A percentile compares a stretch with the other conserved stretches of the same genome.
phyloP scores from a whole-genome alignment of 2,797 vertebrate species.

The Hydrolagus colliei region DNA sequence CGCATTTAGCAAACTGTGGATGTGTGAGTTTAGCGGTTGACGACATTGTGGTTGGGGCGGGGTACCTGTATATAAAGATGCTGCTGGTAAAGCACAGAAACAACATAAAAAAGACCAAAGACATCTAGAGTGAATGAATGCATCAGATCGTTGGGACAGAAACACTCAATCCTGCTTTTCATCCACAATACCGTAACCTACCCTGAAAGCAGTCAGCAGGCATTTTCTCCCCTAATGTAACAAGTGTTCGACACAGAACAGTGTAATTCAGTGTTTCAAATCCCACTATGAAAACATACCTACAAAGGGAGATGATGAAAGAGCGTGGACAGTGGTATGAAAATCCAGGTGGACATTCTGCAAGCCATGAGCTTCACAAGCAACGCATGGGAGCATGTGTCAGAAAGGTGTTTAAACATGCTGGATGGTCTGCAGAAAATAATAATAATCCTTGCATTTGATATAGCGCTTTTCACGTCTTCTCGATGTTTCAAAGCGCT shows the following conservation, averaged over 20 bases:
- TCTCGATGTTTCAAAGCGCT: too few relatives aligned
- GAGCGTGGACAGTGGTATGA: too few relatives aligned
- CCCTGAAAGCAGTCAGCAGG: not conserved
- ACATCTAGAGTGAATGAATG: not conserved
- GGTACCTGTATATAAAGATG: too few relatives aligned
- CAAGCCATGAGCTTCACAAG: not conserved
- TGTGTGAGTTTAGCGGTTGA: too few relatives aligned
- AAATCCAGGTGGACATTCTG: not conserved
- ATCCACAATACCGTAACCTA: not conserved
- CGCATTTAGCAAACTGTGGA: too few relatives aligned
- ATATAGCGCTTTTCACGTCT: too few relatives aligned
- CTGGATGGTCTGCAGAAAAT: not conserved
- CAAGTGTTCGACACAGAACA: not conserved
- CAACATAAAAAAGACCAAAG: not conserved
- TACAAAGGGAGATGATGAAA: not conserved
- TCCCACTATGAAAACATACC: not conserved
- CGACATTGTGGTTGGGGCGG: too few relatives aligned
- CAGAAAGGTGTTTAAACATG: not conserved
- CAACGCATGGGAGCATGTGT: not conserved
- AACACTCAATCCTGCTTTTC: not conserved
- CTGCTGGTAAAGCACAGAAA: not conserved
- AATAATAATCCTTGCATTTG: too few relatives aligned
- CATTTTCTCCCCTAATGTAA: not conserved
- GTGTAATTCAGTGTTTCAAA: not conserved
- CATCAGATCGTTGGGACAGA: not conserved